Evolutionary conservation across 2,888 invertebrate genomes (phyloP), one percentile per base, ranked within the genome.

Genomic region (Cheilosia grossa): DNA sequence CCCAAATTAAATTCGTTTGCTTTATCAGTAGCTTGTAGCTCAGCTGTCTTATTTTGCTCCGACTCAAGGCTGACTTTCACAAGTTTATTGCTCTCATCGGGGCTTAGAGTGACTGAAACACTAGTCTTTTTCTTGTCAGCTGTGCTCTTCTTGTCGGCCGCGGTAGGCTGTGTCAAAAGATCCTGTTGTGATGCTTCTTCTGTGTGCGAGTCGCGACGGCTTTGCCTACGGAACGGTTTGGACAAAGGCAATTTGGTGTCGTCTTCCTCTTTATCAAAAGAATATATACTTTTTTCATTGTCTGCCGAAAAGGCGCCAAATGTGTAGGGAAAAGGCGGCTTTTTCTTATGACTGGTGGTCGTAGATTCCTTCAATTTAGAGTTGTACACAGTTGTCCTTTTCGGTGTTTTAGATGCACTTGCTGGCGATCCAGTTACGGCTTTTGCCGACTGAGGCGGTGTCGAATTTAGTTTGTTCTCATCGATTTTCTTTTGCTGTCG

Each of bases 271-370:
- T 94, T 94, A 87, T 95, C 95, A 89, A 95, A 95, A 2, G 95
- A 95, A 88, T 95, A 95, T 17, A 95, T 94, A 78, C 95, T 95
- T 80, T 94, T 94, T 89, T 95, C 95, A 88, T 95, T 95, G 87
- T 94, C 94, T 0, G 94, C 94, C 0, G 94, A 95, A 90, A 95
- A 95, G 0, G 95, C 95, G 13, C 88, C 88, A 63, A 89, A 89
- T 13, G 86, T 67, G n/a, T 79, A 85, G 1, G 87, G 78, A 27
- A 88, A 87, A 13, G 88, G 85, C 5, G 87, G 44, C 21, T 88
- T 83, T 53, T 88, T 88, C 54, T 88, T 88, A 85, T 88, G 88
- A 70, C 88, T 88, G 42, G 88, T 87, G 53, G 89, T 88, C 92
- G 94, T 4, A 1, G 88, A 93, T 91, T 88, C 88, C 59, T 93